phyloP scores from a whole-genome alignment of 2,113 vertebrate species.

The Rhinolophus ferrumequinum region DNA sequence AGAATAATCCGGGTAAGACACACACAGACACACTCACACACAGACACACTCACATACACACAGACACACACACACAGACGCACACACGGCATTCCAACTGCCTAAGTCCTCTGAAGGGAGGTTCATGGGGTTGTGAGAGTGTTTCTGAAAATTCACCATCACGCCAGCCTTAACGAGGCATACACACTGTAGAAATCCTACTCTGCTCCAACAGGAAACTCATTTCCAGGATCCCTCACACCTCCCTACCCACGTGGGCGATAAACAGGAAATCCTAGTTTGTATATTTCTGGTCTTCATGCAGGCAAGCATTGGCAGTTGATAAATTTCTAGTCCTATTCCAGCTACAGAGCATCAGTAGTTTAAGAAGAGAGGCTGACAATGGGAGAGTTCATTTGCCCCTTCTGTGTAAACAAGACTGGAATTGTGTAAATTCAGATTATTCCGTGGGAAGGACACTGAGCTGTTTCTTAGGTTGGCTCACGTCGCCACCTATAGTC shows the following conservation, averaged over 20 bases:
- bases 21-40: rapidly evolving
- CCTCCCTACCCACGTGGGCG: rapidly evolving
- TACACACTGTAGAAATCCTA: not conserved
- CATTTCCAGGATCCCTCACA: not conserved
- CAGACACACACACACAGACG: rapidly evolving
- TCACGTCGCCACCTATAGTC: not conserved
- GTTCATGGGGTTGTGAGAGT: too few species aligned
- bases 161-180: rapidly evolving
- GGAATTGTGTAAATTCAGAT: not conserved
- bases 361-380: not conserved
- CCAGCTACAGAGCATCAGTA: not conserved
- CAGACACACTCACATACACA: too few species aligned
- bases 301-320: not conserved
- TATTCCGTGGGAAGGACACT: not conserved
- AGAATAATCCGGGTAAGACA: not conserved
- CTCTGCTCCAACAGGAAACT: not conserved
- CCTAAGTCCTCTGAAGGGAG: not conserved
- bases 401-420: not conserved
- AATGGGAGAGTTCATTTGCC: not conserved
- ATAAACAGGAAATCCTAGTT: not conserved
- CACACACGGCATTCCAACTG: not conserved
- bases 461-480: not conserved
- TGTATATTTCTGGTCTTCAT: not conserved
- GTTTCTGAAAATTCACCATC: not conserved
- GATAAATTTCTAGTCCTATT: not conserved